Conservation (phyloP, 2,113 vertebrate species). For the Mesoclemmys tuberculata region DNA sequence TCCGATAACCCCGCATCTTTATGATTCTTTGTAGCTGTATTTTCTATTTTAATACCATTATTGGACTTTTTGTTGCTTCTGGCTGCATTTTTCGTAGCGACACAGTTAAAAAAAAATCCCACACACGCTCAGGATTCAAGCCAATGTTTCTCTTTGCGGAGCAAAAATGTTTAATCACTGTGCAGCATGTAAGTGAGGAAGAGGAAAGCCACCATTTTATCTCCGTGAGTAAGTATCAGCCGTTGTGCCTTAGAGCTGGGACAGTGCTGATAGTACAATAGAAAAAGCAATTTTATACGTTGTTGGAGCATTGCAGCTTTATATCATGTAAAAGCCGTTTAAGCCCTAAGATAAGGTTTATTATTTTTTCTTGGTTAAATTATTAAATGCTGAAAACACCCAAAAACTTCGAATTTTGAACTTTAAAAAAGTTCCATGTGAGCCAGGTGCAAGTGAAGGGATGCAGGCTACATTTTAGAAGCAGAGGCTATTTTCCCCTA, state of each 20-base stretch:
- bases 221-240: slow-evolving; percentile 14
- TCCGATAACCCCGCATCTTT: slow-evolving; percentile 59
- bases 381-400: background rate
- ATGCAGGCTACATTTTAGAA: background rate
- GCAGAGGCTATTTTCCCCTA: background rate
- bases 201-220: slow-evolving; percentile 53
- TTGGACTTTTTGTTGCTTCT: slow-evolving; percentile 53
- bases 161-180: slow-evolving; percentile 67
- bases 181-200: slow-evolving; percentile 32
- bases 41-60: slow-evolving; percentile 48
- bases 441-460: accelerated
- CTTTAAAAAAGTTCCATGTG: background rate
- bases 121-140: slow-evolving; percentile 58
- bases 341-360: background rate
- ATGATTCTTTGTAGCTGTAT: slow-evolving; percentile 20
- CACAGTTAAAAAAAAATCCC: slow-evolving; percentile 66
- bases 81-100: slow-evolving; percentile 63
- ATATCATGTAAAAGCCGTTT: background rate
- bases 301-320: background rate
- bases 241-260: slow-evolving; percentile 10
- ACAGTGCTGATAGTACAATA: background rate
- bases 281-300: background rate
- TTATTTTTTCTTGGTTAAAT: slow-evolving; percentile 1
- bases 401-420: background rate
- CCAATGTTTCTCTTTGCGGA: slow-evolving; percentile 68